Conservation (phyloP, 2,113 vertebrate species). For the Pycnonotus jocosus region DNA sequence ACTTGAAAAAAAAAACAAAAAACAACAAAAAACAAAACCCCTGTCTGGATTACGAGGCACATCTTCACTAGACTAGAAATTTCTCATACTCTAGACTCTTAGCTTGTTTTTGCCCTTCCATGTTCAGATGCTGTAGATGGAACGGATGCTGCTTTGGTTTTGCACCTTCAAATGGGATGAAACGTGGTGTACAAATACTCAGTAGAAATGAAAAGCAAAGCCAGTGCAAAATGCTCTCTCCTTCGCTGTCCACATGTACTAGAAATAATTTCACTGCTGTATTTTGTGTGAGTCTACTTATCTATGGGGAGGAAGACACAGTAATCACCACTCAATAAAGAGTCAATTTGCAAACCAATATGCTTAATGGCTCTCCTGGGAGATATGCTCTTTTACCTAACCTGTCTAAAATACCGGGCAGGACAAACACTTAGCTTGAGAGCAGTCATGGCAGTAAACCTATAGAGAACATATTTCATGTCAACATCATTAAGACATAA, state of each 20-base stretch:
- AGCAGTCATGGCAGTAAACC: not conserved
- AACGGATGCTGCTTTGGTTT: not conserved
- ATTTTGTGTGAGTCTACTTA: not conserved
- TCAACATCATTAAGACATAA: not conserved
- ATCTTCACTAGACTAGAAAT: not conserved
- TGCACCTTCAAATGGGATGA: not conserved
- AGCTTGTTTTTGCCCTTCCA: not conserved
- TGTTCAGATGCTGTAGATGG: not conserved
- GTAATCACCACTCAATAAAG: not conserved
- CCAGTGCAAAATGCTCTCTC: not conserved
- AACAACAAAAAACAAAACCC: too few relatives aligned
- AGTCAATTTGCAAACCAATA: not conserved
- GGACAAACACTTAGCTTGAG: not conserved
- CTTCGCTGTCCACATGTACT: not conserved
- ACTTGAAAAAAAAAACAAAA: not conserved
- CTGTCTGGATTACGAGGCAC: not conserved
- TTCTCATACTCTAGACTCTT: not conserved
- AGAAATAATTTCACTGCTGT: not conserved
- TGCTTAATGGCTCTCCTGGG: not conserved
- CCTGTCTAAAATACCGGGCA: not conserved
- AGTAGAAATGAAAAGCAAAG: not conserved
- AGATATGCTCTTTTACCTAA: not conserved
- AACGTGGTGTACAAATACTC: not conserved
- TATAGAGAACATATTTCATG: not conserved
- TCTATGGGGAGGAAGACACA: not conserved